phyloP scores from a whole-genome alignment of 2,888 invertebrate genomes.

The Dichetophora obliterata region DNA sequence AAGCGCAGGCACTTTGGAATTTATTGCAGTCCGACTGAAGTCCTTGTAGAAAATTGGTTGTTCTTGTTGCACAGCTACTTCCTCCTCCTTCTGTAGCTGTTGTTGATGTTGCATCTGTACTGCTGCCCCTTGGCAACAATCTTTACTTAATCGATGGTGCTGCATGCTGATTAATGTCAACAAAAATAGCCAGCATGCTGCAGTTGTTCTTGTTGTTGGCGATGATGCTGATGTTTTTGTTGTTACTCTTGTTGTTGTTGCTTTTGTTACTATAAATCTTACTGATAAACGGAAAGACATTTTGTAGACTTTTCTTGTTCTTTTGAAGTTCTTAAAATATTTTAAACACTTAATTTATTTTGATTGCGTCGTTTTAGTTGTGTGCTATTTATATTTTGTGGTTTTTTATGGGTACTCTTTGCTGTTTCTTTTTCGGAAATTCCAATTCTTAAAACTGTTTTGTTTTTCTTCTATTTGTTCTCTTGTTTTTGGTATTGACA shows the following conservation, averaged over 20 bases:
- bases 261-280: slow-evolving; percentile 7
- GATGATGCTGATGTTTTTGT: slow-evolving; percentile 9
- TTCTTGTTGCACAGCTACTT: slow-evolving; percentile 18
- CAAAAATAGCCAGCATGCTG: slow-evolving; percentile 62
- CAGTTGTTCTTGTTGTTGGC: slow-evolving; percentile 14
- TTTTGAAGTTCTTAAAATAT: slow-evolving; percentile 20
- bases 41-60: slow-evolving; percentile 9
- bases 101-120: slow-evolving; percentile 44
- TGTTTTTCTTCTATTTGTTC: background rate
- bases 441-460: background rate
- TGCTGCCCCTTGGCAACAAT: slow-evolving; percentile 52
- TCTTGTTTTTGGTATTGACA: slow-evolving; percentile 5
- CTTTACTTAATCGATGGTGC: slow-evolving; percentile 57
- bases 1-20: slow-evolving; percentile 12
- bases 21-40: background rate
- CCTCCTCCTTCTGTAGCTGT: slow-evolving; percentile 33
- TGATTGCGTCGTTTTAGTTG: slow-evolving; percentile 25
- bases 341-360: slow-evolving; percentile 24
- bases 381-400: slow-evolving; percentile 16
- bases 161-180: slow-evolving; percentile 61
- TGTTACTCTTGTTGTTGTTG: slow-evolving; percentile 29
- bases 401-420: slow-evolving; percentile 36
- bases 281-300: slow-evolving; percentile 59
- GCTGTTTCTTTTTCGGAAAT: too few relatives aligned
- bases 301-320: slow-evolving; percentile 27